Percentiles rank a stretch among this genome's conserved stretches.
Conservation (phyloP, 2,113 vertebrate genomes). For the Epinephelus moara region DNA sequence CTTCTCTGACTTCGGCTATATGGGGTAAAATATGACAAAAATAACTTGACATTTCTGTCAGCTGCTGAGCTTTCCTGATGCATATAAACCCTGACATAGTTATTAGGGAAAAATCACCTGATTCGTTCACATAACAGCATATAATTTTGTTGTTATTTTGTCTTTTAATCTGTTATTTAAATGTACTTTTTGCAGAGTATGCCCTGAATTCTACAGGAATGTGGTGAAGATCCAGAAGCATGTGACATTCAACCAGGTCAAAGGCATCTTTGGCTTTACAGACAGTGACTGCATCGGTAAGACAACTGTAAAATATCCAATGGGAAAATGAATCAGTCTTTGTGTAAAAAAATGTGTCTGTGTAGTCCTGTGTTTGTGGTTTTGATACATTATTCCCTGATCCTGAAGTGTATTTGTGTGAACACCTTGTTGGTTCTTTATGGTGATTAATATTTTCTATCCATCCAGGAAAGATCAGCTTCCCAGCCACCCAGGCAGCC, state of each 20-base stretch:
- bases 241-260: conserved; percentile 98
- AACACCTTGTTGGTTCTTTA: neutral
- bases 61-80: neutral
- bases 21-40: conserved; percentile 88
- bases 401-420: neutral
- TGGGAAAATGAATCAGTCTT: neutral
- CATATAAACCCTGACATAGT: neutral
- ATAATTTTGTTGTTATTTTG: neutral
- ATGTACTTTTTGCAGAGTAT: conserved; percentile 80
- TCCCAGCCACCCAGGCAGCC: conserved; percentile 96
- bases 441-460: neutral
- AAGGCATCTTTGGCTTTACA: conserved; percentile 98
- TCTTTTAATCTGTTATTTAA: conserved; percentile 2
- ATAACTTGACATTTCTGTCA: neutral
- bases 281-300: conserved; percentile 98
- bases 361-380: neutral
- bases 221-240: conserved; percentile 97
- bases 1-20: conserved; percentile 97
- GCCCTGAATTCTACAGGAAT: conserved; percentile 93
- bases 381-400: neutral
- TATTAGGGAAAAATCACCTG: neutral
- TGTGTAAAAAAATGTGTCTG: neutral
- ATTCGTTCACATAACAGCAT: neutral
- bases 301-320: neutral
- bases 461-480: conserved; percentile 94